Evolutionary conservation across 1,140 invertebrate genomes (phyloP), one percentile per base, ranked within the genome.

Genomic region (Coenobita brevimanus): DNA sequence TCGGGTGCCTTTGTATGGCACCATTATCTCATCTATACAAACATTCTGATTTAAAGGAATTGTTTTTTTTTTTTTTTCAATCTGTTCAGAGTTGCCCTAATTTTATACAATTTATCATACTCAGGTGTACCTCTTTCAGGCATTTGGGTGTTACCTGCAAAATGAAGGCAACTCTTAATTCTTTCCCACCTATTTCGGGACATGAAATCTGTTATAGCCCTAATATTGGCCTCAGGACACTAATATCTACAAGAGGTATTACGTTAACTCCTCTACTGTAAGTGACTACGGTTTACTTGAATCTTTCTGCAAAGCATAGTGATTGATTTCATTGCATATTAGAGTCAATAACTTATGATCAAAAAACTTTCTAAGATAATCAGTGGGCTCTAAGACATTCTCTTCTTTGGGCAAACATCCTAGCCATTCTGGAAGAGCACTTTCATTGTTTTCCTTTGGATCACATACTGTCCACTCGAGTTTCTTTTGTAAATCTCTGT

Each of bases 1-100:
- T 87, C 84, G 82, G 2, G 46, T 87, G 30, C 50, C 54, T 78
- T 60, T 87, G 24, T 84, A 82, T 27, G 46, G 60, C 30, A 84
- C 41, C 62, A 84, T 82, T 27, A 38, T 24, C 54, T 84, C 64
- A 84, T 84, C 82, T n/a, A 78, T 43, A 21, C 75, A 46, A 15
- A 84, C 60, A 46, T 50, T 73, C 71, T 79, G 10, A 54, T 69
- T 15, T 27, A 50, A 30, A 41, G 82, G n/a, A n/a, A 64, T 50
- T 46, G 36, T 50, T 80, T 60, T 64, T 17, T 81, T 50, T 87
- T 50, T 27, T 36, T 30, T 1, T 62, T 87, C 64, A 87, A 75
- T 27, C 15, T 33, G 60, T 30, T 62, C 67, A 81, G 80, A 41
- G 80, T 36, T 60, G 82, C 36, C 62, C 30, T 69, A 82, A 84